Evolutionary conservation across 2,113 vertebrate species (phyloP).

Genomic region (Lophotis ruficrista): DNA sequence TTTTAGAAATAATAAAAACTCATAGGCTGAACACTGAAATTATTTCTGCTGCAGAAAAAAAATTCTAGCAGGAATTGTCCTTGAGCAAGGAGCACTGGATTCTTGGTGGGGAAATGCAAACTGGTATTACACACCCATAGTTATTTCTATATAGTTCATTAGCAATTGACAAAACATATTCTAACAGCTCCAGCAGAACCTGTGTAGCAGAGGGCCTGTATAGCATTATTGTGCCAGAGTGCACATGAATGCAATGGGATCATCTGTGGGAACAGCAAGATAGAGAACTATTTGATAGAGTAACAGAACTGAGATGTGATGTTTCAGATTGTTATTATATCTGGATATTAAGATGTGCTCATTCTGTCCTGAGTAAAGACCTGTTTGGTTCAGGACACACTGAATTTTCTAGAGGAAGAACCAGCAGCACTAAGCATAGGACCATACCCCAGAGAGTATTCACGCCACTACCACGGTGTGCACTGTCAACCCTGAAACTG

Average conservation of each 20-base stretch:
- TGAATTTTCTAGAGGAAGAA: neutral
- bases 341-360: neutral
- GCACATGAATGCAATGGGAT: neutral
- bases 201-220: neutral
- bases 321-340: neutral
- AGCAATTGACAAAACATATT: neutral
- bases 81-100: neutral
- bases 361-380: neutral
- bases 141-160: neutral
- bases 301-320: neutral
- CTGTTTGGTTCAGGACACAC: neutral
- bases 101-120: neutral
- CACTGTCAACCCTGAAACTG: neutral
- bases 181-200: neutral
- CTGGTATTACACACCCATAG: neutral
- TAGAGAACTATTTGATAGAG: neutral
- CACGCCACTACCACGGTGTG: fast-evolving
- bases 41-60: neutral
- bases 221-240: neutral
- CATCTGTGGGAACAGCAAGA: neutral
- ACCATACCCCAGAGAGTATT: neutral
- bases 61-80: neutral
- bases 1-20: neutral
- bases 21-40: neutral
- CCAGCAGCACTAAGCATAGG: neutral